Base-by-base conservation (phyloP, 2,113 vertebrate genomes). In the Rhea pennata region DNA sequence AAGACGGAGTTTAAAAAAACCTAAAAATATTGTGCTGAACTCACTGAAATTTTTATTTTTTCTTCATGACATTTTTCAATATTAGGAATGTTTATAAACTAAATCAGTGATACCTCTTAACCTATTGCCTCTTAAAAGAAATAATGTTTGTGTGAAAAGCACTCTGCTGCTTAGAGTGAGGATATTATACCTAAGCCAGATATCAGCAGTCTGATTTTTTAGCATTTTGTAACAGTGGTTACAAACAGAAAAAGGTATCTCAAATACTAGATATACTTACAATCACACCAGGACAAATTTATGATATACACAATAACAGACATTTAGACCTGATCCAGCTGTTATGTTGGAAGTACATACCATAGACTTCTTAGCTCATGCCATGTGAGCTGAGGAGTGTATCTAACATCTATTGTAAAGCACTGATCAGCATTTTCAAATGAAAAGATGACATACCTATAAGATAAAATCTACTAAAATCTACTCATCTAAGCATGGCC, bases 401-500 rank as follows among this genome's bases (percentile, higher is more conserved):
- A 2, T 24, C 29, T 48, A 46, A 48, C 6, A n/a, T 40, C 48
- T 9, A 12, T 36, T 66, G 42, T 74, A 93, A 70, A 87, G 39
- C 23, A 5, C 69, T 50, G 21, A 19, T 3, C 24, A 65, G 0
- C 24, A 21, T 2, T 65, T 82, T 65, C 31, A 51, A 70, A 48
- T 39, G 39, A 20, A 67, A 84, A 46, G 42, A n/a, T 8, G 33
- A 44, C 9, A 9, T 0, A 64, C 19, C n/a, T 91, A 42, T 24
- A 27, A 71, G 61, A 74, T 71, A 54, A 67, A 93, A 75, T 4
- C 4, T 36, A 3, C 69, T 71, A 54, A 67, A 93, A 75, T 4
- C 4, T 36, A 3, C 69, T 62, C 26, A 14, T 20, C 12, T 56
- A 39, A 40, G 22, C 24, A 13, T 58, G 0, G 0, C n/a, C 27